phyloP scores from a whole-genome alignment of 2,797 vertebrate genomes.

The Microcaecilia unicolor region DNA sequence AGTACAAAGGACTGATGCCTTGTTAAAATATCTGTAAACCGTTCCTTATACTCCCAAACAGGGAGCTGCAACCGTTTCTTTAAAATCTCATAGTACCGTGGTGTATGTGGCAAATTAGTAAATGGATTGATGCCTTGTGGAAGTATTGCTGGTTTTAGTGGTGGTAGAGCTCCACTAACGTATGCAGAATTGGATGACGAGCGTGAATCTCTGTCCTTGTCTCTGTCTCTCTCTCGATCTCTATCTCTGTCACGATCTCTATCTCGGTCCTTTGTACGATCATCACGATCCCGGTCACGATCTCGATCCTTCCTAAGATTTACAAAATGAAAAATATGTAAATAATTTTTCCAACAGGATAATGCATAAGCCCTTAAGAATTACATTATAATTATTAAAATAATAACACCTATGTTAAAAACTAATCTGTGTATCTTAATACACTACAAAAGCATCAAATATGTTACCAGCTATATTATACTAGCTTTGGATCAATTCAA shows the following conservation, averaged over 20 bases:
- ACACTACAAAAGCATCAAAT: too few relatives aligned
- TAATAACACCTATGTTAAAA: too few relatives aligned
- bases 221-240: conserved; percentile 72
- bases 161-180: conserved; percentile 45
- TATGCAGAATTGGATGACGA: conserved; percentile 42
- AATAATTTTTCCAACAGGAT: too few relatives aligned
- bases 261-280: conserved; percentile 72
- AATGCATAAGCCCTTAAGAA: too few relatives aligned
- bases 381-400: too few relatives aligned
- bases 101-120: conserved; percentile 88
- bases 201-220: conserved; percentile 71
- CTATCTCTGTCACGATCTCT: conserved; percentile 72
- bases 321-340: too few relatives aligned
- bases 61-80: conserved; percentile 87
- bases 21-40: conserved; percentile 81
- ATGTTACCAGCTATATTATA: too few relatives aligned
- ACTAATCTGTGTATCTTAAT: too few relatives aligned
- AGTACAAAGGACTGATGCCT: conserved; percentile 86
- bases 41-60: conserved; percentile 91
- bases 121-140: conserved; percentile 88
- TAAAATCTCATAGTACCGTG: conserved; percentile 87
- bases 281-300: conserved; percentile 73
- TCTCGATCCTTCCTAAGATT: conserved; percentile 63
- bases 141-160: conserved; percentile 68
- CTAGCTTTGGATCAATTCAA: too few relatives aligned